phyloP scores from a whole-genome alignment of 2,888 invertebrate genomes.

The Noctua fimbriata region DNA sequence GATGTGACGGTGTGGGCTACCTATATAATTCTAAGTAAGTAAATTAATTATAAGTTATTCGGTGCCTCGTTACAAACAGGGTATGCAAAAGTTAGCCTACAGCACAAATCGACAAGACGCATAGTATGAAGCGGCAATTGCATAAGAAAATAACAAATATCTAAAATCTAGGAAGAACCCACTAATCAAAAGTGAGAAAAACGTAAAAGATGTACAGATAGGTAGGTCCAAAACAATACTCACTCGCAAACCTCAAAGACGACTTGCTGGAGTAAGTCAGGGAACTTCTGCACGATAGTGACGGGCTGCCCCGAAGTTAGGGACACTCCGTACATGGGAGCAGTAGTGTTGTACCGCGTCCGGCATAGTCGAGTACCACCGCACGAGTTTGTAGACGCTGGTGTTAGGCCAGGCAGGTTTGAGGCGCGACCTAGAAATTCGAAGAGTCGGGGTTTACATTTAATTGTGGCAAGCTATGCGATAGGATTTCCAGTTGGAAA shows the following conservation, averaged over 20 bases:
- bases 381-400: slow-evolving; percentile 79
- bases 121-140: background rate
- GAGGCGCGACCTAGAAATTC: slow-evolving; percentile 81
- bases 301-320: slow-evolving; percentile 97
- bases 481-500: background rate
- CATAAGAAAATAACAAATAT: background rate
- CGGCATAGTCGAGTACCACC: slow-evolving; percentile 95
- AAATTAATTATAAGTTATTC: background rate
- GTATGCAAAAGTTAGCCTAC: background rate
- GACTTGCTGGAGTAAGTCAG: slow-evolving; percentile 97
- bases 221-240: slow-evolving; percentile 83
- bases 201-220: background rate
- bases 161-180: background rate
- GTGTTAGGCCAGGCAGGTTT: slow-evolving; percentile 77
- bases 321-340: slow-evolving; percentile 98
- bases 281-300: slow-evolving; percentile 98
- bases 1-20: too few relatives aligned
- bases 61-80: background rate
- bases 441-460: background rate
- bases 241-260: slow-evolving; percentile 98
- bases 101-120: background rate
- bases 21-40: background rate
- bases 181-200: background rate
- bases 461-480: background rate
- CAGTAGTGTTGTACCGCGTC: slow-evolving; percentile 97